Evolutionary conservation across 2,113 vertebrate genomes (phyloP), one percentile per base, ranked within the genome.

Genomic region (Geothlypis trichas): DNA sequence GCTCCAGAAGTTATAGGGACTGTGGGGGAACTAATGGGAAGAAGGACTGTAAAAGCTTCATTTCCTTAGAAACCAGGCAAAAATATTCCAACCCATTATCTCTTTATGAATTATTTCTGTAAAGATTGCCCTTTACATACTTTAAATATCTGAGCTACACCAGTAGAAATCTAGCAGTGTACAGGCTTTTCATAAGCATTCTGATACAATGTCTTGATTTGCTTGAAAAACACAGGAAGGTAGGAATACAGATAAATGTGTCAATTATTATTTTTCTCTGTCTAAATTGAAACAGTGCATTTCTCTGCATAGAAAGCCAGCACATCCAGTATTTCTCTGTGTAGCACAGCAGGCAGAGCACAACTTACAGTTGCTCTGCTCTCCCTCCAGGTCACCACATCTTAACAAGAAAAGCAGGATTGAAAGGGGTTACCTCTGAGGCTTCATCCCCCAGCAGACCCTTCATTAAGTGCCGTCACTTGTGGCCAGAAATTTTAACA

Each of bases 31-130:
- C 61, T 80, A 85, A 68, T 86, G 90, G 37, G 31, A 85, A 90
- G 8, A 66, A 1, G 49, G 79, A 62, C 24, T 41, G 20, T 58
- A 80, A 85, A 91, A 80, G 41, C 59, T 92, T 92, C 4, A 93
- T 94, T 95, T 92, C 75, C 85, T 93, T 95, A 90, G 95, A 96
- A 96, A 93, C 67, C 41, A 83, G 54, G 88, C 67, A 92, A 96
- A 95, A 93, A 90, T 95, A 95, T 85, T 88, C 59, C 54, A 88
- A 57, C 9, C 49, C 46, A 88, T 95, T 96, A 93, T 76, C 49
- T 69, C 51, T 46, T 80, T 62, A 79, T 94, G 63, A 92, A 93
- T 92, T 94, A 88, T 94, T 93, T 93, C 85, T 92, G 30, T 77
- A 69, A 82, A 91, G 63, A 69, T 84, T 63, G 49, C 18, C 42